These are phyloP conservation scores for Lepus townsendii DNA, from an alignment of 2,797 vertebrate species.

Conservation along the genomic window DNA sequence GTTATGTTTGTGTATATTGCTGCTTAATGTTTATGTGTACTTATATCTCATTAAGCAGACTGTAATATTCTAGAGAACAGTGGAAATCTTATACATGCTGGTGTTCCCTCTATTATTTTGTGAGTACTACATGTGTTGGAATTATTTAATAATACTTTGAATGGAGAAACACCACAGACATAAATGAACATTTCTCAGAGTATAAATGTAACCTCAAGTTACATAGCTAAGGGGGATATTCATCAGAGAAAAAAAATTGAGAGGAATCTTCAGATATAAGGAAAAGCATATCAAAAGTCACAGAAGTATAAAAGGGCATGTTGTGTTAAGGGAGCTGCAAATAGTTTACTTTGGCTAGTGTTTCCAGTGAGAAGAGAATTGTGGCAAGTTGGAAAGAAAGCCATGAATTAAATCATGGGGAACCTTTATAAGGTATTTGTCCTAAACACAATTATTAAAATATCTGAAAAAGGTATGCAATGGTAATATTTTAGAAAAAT, in stretches of 20 bases:
- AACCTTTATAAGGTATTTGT: conserved; percentile 11
- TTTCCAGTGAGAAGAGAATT: neutral
- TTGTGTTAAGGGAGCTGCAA: neutral
- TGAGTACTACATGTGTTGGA: neutral
- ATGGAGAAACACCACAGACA: neutral
- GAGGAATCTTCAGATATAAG: neutral
- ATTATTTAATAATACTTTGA: conserved; percentile 18
- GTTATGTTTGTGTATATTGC: neutral
- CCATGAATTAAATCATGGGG: neutral
- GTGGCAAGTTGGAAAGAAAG: neutral
- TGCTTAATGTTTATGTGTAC: conserved; percentile 13
- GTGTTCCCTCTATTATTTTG: neutral
- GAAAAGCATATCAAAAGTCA: neutral
- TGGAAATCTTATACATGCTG: neutral
- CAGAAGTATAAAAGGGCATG: neutral
- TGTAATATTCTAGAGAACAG: neutral
- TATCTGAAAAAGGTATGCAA: conserved; percentile 4
- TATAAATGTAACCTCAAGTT: conserved; percentile 2
- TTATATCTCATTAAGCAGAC: neutral
- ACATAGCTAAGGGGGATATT: neutral
- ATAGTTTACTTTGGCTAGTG: neutral
- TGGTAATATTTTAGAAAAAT: conserved; percentile 40
- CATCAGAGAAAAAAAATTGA: conserved; percentile 11
- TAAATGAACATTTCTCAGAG: neutral
- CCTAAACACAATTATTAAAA: conserved; percentile 11